Percentiles rank a stretch among this genome's conserved stretches.
phyloP scores from a whole-genome alignment of 2,113 vertebrate genomes.

The Mesocricetus auratus region DNA sequence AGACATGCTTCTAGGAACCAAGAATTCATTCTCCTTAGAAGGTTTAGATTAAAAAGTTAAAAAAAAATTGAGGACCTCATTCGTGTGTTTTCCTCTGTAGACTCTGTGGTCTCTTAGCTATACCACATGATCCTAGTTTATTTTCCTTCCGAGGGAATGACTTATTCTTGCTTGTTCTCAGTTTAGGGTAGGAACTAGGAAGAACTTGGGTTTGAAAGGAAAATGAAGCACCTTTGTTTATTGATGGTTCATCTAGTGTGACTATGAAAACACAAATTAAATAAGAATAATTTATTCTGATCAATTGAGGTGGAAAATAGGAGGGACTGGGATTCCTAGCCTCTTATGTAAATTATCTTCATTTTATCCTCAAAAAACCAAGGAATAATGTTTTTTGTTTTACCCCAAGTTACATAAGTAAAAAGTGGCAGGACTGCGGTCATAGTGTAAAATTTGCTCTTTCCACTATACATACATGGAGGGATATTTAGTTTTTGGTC shows the following conservation, averaged over 20 bases:
- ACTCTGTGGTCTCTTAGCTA: no score
- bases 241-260: not conserved
- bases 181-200: no score
- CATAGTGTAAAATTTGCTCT: not conserved
- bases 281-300: not conserved
- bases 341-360: not conserved
- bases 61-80: not conserved
- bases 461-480: not conserved
- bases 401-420: not conserved
- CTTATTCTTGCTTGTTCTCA: no score
- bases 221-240: not conserved
- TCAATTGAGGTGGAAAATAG: not conserved
- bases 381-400: not conserved
- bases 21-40: slow-evolving; percentile 3
- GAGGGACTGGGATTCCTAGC: no score
- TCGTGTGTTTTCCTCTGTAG: no score
- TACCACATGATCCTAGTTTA: no score
- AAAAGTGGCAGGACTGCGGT: not conserved
- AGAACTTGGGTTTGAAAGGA: no score
- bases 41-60: not conserved
- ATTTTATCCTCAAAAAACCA: not conserved
- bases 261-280: not conserved
- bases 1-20: not conserved
- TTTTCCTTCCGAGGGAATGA: no score
- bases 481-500: not conserved